These are phyloP conservation scores for Ochropacha duplaris DNA, from an alignment of 2,888 invertebrate species.

Conservation along the genomic window DNA sequence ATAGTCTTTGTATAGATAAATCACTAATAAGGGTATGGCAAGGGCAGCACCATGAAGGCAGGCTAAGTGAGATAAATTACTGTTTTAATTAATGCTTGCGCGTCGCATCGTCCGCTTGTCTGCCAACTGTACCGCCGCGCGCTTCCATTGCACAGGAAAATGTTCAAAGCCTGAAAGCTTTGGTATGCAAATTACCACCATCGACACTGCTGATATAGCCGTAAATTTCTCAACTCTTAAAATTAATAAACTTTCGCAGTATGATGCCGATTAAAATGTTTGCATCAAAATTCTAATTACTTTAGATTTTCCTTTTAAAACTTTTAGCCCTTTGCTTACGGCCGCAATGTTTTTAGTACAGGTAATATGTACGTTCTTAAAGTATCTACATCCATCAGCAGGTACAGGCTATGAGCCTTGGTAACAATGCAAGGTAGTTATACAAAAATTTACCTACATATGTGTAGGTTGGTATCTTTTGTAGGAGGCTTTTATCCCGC, in stretches of 20 bases:
- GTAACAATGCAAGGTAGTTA: not conserved
- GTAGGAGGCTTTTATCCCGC: constrained; percentile 12
- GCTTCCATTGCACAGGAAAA: constrained; percentile 28
- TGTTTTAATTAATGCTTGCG: constrained; percentile 54
- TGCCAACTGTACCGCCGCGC: constrained; percentile 22
- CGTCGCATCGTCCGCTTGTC: constrained; percentile 35
- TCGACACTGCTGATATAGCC: constrained; percentile 4
- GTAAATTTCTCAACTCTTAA: not conserved
- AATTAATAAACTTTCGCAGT: not conserved
- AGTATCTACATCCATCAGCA: too few species aligned
- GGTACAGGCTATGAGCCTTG: too few species aligned
- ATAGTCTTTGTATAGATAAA: constrained; percentile 19
- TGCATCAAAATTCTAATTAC: too few species aligned
- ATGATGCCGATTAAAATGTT: not conserved
- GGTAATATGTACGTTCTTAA: too few species aligned
- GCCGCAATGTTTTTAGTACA: too few species aligned
- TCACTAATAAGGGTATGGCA: constrained; percentile 29
- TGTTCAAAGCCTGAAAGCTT: constrained; percentile 37
- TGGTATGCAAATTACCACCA: constrained; percentile 54
- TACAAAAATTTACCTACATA: not conserved
- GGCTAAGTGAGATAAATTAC: constrained; percentile 57
- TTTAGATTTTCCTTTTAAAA: too few species aligned
- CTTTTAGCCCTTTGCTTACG: too few species aligned
- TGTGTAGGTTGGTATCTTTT: not conserved
- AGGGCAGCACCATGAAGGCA: constrained; percentile 28